Evolutionary conservation across 2,797 vertebrate genomes (phyloP), one percentile per base, ranked within the genome.

Genomic region (Clarias platycephalus): DNA sequence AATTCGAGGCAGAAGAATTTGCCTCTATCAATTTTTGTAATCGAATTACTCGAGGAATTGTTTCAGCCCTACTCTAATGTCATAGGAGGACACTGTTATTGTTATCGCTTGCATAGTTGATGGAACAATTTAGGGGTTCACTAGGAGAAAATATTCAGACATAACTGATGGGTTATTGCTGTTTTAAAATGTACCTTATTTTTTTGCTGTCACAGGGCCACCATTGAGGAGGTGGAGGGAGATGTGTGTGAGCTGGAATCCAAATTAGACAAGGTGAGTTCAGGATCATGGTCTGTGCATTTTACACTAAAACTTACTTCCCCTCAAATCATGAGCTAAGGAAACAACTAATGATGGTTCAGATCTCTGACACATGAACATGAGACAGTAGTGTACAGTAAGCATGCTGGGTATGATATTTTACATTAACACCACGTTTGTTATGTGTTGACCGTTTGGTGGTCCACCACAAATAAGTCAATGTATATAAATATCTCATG

Each of bases 201-300:
- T 26, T 9, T 75, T 7, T 53, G 49, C 5, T 12, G 26, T 63
- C 24, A 80, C 93, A 99, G 98, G 94, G 98, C 98, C 85, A 96
- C 96, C 89, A 94, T 99, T 93, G 98, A 99, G 95, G 97, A 99
- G 92, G 98, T 98, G 87, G 98, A 99, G 93, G 97, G 96, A 86
- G 97, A 99, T 93, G 97, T 99, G 91, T 93, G 96, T 0, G 98
- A 99, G 92, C 92, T 99, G 93, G 98, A 99, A 92, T 94, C 97
- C 88, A 99, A 98, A 91, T 96, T 99, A 13, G 98, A 99, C 93
- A 99, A 99, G 97, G 98, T 98, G 63, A 20, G 74, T 26, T 80
- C 72, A 58, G 10, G 4, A n/a, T 40, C 64, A 34, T 24, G n/a
- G 15, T n/a, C 12, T 55, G 3, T 74, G 20, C 22, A 24, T 18